Evolutionary conservation across 2,888 invertebrate species (phyloP).

Genomic region (Eubasilissa splendida): DNA sequence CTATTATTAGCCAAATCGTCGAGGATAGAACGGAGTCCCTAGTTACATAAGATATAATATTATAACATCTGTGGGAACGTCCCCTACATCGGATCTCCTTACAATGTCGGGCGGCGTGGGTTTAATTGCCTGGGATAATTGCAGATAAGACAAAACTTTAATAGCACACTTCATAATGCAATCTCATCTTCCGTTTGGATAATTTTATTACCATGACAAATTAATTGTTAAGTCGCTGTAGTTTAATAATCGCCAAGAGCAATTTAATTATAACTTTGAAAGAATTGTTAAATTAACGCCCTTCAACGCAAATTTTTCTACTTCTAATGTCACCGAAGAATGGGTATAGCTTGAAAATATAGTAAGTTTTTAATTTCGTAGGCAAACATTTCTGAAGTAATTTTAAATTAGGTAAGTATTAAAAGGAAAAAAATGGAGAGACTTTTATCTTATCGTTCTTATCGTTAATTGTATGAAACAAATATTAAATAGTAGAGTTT

Average conservation of each 20-base stretch:
- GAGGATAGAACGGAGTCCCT: too few relatives aligned
- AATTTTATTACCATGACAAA: slow-evolving; percentile 31
- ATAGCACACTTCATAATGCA: slow-evolving; percentile 29
- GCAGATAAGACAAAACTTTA: slow-evolving; percentile 32
- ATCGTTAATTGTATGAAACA: too few relatives aligned
- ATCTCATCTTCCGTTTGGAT: slow-evolving; percentile 31
- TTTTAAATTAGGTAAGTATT: too few relatives aligned
- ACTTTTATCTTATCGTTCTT: too few relatives aligned
- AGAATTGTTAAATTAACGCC: slow-evolving; percentile 27
- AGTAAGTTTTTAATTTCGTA: too few relatives aligned
- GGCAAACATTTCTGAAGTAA: too few relatives aligned
- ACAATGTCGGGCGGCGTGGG: not conserved
- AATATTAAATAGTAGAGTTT: too few relatives aligned
- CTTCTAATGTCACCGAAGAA: not conserved
- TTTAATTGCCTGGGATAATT: slow-evolving; percentile 32
- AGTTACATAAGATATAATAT: too few relatives aligned
- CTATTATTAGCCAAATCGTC: too few relatives aligned
- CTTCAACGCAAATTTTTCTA: not conserved
- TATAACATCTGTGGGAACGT: too few relatives aligned
- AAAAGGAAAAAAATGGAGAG: too few relatives aligned
- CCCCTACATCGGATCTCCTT: not conserved
- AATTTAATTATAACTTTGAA: slow-evolving; percentile 19
- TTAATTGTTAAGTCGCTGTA: slow-evolving; percentile 29
- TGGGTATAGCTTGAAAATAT: too few relatives aligned
- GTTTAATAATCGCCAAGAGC: slow-evolving; percentile 11